Base-by-base conservation (phyloP, 2,888 invertebrate species). In the Pterostichus niger region DNA sequence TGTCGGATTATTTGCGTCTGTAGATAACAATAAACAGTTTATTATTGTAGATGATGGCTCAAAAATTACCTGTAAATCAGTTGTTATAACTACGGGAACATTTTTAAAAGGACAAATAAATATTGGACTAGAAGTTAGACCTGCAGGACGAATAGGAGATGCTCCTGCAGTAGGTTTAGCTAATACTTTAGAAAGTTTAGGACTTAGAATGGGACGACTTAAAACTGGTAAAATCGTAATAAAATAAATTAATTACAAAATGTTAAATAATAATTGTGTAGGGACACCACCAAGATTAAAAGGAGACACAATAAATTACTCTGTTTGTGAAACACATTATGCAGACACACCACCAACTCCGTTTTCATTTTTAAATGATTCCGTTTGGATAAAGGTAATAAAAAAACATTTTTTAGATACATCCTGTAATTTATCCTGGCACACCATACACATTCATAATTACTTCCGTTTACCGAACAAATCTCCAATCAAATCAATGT, bases 31-130 rank as follows among this genome's bases (percentile, higher is more conserved):
- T 54, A 11, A 59, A 78, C 40, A 56, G 11, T 11, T 13, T 52
- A 15, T 31, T n/a, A 24, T 89, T 88, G 5, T 87, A 92, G 92
- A 89, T 85, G 91, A 93, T 89, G 94, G 95, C 2, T 91, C 91
- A 13, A 89, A 90, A 86, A 90, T 95, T 83, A 88, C 89, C 3
- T 92, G 94, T 11, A 91, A 92, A 82, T 90, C 94, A 59, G 95
- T 97, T 6, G 93, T 98, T 5, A 92, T 98, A 85, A 96, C 97
- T 24, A 96, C 97, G 0, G 97, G 97, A 2, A 98, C 97, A 0
- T 98, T 98, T 90, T 91, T 98, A 54, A 93, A 96, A 84, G 97
- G 95, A 0, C 93, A 94, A 87, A 97, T 98, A 80, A 96, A 96
- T 88, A 94, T 96, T 81, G 97, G 97, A 0, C 88, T 95, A 84